Evolutionary conservation across 2,113 vertebrate species (phyloP).

Genomic region (Lophochroa leadbeateri): DNA sequence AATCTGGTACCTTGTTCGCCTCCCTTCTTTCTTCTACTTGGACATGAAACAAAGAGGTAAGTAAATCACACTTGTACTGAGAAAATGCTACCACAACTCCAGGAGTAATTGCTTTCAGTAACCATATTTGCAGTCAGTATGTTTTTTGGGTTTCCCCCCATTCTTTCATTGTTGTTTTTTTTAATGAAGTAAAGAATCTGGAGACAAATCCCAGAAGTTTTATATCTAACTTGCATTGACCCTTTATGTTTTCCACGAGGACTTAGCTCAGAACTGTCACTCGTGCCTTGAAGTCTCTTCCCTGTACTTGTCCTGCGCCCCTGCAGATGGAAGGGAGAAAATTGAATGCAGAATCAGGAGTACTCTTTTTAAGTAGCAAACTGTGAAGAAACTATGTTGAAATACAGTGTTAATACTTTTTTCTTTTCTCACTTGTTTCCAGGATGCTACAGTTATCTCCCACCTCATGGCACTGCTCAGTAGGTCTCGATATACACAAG

Average conservation of each 20-base stretch:
- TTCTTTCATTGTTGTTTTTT: background rate
- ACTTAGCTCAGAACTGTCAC: background rate
- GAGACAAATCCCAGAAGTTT: background rate
- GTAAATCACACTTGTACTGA: background rate
- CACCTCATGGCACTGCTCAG: slow-evolving; percentile 96
- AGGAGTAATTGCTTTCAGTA: background rate
- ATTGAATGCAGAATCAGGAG: background rate
- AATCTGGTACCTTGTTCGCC: background rate
- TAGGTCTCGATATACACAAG: slow-evolving; percentile 92
- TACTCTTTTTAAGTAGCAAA: background rate
- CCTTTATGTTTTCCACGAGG: background rate
- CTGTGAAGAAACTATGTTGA: background rate
- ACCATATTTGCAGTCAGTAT: background rate
- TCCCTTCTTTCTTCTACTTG: background rate
- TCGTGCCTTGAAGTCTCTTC: accelerated
- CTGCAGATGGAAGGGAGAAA: background rate
- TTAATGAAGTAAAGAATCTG: background rate
- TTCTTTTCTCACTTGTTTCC: slow-evolving; percentile 36
- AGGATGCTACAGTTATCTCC: slow-evolving; percentile 96
- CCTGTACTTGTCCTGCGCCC: background rate
- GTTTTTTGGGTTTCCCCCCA: accelerated
- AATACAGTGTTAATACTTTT: slow-evolving; percentile 7
- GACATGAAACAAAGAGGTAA: background rate
- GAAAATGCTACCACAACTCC: background rate
- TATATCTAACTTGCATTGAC: background rate